These are phyloP conservation scores for Drosophila atripex DNA, from an alignment of 2,888 invertebrate genomes.

Conservation along the genomic window DNA sequence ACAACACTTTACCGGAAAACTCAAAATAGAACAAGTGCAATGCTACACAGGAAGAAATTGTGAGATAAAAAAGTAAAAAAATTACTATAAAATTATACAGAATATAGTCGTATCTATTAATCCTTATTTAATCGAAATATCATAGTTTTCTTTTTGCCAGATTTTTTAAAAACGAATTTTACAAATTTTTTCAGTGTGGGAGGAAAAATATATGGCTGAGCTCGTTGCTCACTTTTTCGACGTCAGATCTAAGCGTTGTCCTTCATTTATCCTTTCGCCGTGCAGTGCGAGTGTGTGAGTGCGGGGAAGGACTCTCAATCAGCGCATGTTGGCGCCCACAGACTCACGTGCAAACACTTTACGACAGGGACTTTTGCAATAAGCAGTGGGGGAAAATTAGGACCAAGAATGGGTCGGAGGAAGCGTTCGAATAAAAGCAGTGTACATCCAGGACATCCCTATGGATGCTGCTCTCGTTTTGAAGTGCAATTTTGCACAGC, in stretches of 20 bases:
- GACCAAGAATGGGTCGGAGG: neutral
- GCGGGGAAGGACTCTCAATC: constrained; percentile 73
- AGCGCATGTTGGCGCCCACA: constrained; percentile 74
- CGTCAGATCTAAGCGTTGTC: constrained; percentile 75
- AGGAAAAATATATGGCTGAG: constrained; percentile 35
- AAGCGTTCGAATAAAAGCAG: constrained; percentile 8
- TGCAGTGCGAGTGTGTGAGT: constrained; percentile 24
- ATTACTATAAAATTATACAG: neutral
- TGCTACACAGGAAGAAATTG: constrained; percentile 4
- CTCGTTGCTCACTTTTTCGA: constrained; percentile 43
- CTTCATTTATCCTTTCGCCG: constrained; percentile 74
- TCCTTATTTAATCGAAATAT: neutral
- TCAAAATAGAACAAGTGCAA: constrained; percentile 8
- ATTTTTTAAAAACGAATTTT: neutral
- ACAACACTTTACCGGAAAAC: constrained; percentile 58
- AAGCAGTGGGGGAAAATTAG: constrained; percentile 11
- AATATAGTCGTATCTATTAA: neutral
- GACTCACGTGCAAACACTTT: constrained; percentile 80
- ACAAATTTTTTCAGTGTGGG: constrained; percentile 6
- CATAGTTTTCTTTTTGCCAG: neutral
- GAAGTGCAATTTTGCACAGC: constrained; percentile 76
- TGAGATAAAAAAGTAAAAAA: constrained; percentile 1
- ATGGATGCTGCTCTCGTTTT: constrained; percentile 38
- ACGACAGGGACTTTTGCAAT: constrained; percentile 40
- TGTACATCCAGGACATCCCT: constrained; percentile 27